Evolutionary conservation across 2,113 vertebrate species (phyloP).

Genomic region (Silurus asotus): DNA sequence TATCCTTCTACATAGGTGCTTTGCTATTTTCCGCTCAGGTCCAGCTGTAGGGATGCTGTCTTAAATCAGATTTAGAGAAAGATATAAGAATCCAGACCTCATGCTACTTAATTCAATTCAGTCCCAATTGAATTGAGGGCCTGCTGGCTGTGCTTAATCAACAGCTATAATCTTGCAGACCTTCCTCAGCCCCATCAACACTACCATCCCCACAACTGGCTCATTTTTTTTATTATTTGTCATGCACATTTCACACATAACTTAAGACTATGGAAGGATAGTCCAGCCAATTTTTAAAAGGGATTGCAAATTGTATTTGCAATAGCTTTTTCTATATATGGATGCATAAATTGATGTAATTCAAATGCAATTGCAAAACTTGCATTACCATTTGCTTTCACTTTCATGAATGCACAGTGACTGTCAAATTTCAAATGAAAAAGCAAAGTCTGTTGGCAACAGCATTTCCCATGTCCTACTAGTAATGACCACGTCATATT

Average conservation of each 20-base stretch:
- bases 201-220: constrained; percentile 16
- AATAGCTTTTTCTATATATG: too few relatives aligned
- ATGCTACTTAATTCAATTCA: constrained; percentile 73
- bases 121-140: constrained; percentile 70
- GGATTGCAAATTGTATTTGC: too few relatives aligned
- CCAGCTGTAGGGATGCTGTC: constrained; percentile 54
- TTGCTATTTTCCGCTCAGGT: constrained; percentile 48
- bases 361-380: too few relatives aligned
- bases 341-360: too few relatives aligned
- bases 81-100: constrained; percentile 70
- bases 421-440: too few relatives aligned
- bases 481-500: too few relatives aligned
- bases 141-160: constrained; percentile 64
- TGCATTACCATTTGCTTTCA: too few relatives aligned
- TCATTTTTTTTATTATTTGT: neutral
- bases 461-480: too few relatives aligned
- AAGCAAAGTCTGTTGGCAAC: too few relatives aligned
- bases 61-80: constrained; percentile 72
- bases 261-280: neutral
- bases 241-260: neutral
- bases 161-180: neutral
- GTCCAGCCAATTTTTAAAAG: too few relatives aligned
- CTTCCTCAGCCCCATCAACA: constrained; percentile 31
- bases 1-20: constrained; percentile 62
- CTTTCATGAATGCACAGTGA: too few relatives aligned